Evolutionary conservation across 2,797 vertebrate species (phyloP), one percentile per base, ranked within the genome.

Genomic region (Siniperca undulata): DNA sequence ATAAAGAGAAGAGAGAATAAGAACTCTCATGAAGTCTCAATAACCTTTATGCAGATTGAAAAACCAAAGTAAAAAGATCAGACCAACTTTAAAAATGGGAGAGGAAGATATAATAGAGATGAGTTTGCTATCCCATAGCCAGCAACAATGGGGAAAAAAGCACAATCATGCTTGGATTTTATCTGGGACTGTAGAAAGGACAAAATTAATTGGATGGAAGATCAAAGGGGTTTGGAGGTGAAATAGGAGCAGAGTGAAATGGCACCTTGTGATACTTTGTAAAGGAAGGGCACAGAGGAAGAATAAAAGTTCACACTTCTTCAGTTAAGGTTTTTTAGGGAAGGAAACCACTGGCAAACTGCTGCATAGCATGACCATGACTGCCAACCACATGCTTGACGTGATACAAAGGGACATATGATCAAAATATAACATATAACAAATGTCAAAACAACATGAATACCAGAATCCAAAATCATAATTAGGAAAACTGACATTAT

Each of bases 121-220:
- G 62, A 76, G 61, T 78, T 68, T 59, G 69, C 77, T 78, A 50
- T 70, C 46, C 46, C 36, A 40, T 30, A 68, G 74, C 60, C 66
- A n/a, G 80, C 69, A 73, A 80, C 78, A 72, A 82, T 60, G 4
- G 50, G 30, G 36, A 36, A 30, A 84, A 75, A 80, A 46, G 61
- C 62, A 58, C 56, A 78, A 66, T 77, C 67, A 75, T 38, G 56
- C 59, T 69, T 16, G 65, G 64, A 74, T 84, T 89, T 79, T 73
- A 78, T 78, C 83, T 71, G 36, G 2, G 34, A 74, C 70, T 70
- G 81, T 74, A 58, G 68, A 88, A 77, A 83, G 75, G 84, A 86
- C 75, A 52, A 66, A 89, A 86, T 88, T 86, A 91, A 91, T 86
- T 89, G 86, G 78, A 61, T 16, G 5, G 34, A 80, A 88, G 84